A percentile compares a stretch with the other conserved stretches of the same genome.
phyloP scores from a whole-genome alignment of 2,113 vertebrate genomes.

The Nanger granti region DNA sequence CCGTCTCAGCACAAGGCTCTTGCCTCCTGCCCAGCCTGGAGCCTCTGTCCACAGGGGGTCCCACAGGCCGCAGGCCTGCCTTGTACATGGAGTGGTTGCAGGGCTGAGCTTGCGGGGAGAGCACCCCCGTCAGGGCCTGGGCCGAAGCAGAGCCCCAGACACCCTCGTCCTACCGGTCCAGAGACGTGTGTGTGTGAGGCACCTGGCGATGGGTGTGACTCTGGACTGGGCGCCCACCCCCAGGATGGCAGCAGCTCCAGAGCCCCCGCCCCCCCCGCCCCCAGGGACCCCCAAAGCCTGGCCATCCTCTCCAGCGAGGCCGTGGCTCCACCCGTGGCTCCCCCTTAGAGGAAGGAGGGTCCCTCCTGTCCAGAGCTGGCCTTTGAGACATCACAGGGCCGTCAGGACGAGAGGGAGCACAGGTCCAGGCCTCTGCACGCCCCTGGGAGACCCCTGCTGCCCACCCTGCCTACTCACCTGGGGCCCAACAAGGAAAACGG shows the following conservation, averaged over 20 bases:
- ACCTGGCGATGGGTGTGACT: rapidly evolving
- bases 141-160: not conserved
- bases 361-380: not conserved
- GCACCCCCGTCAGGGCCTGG: not conserved
- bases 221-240: not conserved
- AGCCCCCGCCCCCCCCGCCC: rapidly evolving
- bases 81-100: rapidly evolving
- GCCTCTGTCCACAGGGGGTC: not conserved
- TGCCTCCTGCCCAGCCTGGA: not conserved
- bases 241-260: too few relatives aligned
- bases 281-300: not conserved
- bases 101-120: not conserved
- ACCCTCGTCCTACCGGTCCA: rapidly evolving
- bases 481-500: constrained; percentile 52
- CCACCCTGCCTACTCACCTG: constrained; percentile 78
- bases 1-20: not conserved
- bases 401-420: not conserved
- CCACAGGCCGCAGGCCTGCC: not conserved
- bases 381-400: not conserved
- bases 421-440: not conserved
- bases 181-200: not conserved
- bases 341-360: rapidly evolving
- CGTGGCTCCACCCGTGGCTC: not conserved
- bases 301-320: not conserved
- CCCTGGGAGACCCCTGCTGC: rapidly evolving